Conservation (phyloP, 2,797 vertebrate genomes). For the Lithobates sylvaticus region DNA sequence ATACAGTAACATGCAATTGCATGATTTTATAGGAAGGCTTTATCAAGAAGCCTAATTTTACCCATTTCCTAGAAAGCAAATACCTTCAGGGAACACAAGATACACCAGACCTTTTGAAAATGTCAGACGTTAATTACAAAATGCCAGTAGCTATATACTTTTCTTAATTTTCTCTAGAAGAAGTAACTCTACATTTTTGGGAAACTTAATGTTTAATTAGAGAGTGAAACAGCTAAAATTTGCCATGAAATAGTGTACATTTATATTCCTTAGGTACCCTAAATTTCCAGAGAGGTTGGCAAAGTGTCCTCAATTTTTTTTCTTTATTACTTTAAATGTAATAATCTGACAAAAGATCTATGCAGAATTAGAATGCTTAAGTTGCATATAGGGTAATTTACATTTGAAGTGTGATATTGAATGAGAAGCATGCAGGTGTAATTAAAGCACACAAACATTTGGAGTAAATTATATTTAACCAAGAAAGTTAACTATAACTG, state of each 20-base stretch:
- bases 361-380: background rate
- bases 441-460: background rate
- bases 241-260: constrained; percentile 3
- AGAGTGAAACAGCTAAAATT: constrained; percentile 9
- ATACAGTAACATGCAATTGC: too few species aligned
- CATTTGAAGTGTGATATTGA: background rate
- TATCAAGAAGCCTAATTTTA: background rate
- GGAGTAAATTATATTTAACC: too few species aligned
- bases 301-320: background rate
- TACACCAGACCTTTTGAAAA: constrained; percentile 22
- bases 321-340: background rate
- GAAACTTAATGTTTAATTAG: constrained; percentile 19
- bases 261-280: background rate
- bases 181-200: constrained; percentile 32
- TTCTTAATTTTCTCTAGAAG: background rate
- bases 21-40: background rate
- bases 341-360: background rate
- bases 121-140: constrained; percentile 21
- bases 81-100: constrained; percentile 7
- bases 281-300: background rate
- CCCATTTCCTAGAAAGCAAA: constrained; percentile 16
- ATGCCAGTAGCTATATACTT: constrained; percentile 26
- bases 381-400: background rate
- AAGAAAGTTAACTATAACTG: too few species aligned
- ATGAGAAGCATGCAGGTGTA: background rate